phyloP scores from a whole-genome alignment of 2,888 invertebrate species.

The Tenodera sinensis region DNA sequence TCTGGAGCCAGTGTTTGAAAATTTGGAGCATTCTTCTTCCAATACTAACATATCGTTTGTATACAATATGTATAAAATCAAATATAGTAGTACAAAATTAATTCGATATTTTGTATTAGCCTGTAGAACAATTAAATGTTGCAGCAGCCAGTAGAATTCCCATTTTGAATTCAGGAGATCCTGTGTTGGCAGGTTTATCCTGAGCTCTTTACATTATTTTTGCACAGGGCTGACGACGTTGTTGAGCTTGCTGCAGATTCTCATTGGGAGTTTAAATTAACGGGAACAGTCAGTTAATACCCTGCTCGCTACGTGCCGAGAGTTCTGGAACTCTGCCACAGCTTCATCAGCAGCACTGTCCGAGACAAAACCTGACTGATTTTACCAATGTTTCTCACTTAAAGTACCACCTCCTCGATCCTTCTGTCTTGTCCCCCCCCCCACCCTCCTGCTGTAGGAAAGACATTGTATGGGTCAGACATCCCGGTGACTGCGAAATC shows the following conservation, averaged over 20 bases:
- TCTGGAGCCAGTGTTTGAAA: no score
- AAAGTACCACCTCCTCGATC: not conserved
- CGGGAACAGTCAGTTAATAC: not conserved
- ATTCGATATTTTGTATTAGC: no score
- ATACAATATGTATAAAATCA: no score
- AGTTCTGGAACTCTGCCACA: not conserved
- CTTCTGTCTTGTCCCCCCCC: not conserved
- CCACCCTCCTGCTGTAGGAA: not conserved
- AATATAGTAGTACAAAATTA: no score
- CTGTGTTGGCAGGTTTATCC: no score
- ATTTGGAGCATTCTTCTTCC: no score
- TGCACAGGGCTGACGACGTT: not conserved
- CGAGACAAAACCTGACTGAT: constrained; percentile 8
- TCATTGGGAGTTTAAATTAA: not conserved
- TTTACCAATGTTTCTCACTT: constrained; percentile 10
- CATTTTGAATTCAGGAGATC: no score
- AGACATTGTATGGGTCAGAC: not conserved
- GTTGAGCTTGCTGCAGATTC: not conserved
- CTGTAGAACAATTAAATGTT: no score
- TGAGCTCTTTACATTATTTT: no score
- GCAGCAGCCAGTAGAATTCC: no score
- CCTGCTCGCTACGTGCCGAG: not conserved
- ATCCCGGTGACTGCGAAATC: no score
- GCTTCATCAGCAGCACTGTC: constrained; percentile 4
- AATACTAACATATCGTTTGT: no score